Conservation (phyloP, 2,888 invertebrate species). For the Eupithecia centaureata region DNA sequence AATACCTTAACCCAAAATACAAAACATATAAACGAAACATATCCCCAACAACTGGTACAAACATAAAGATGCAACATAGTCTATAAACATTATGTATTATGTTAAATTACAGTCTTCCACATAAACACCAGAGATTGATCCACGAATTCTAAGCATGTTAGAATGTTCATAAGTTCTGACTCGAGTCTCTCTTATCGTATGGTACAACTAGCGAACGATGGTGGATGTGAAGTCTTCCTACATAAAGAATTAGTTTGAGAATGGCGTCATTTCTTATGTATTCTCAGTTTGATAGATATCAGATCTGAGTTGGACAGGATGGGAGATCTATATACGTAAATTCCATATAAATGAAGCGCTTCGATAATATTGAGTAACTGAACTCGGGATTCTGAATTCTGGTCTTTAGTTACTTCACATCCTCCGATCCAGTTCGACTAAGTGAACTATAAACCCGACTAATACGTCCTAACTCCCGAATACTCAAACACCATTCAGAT, state of each 20-base stretch:
- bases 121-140: neutral
- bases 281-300: no score
- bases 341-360: neutral
- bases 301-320: no score
- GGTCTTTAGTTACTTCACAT: neutral
- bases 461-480: no score
- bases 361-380: neutral
- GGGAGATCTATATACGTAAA: no score
- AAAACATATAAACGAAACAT: neutral
- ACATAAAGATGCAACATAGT: neutral
- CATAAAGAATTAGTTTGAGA: no score
- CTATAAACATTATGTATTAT: neutral
- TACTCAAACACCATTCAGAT: no score
- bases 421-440: neutral
- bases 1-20: neutral
- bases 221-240: slow-evolving; percentile 1
- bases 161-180: neutral
- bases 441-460: neutral
- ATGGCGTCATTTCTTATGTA: no score
- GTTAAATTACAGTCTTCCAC: neutral
- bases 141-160: neutral
- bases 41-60: neutral
- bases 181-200: neutral
- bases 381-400: neutral
- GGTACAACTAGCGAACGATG: neutral